These are phyloP conservation scores for fruit fly (Drosophila melanogaster) DNA, from an alignment of 1,140 invertebrate genomes.

Conservation along the genomic window DNA sequence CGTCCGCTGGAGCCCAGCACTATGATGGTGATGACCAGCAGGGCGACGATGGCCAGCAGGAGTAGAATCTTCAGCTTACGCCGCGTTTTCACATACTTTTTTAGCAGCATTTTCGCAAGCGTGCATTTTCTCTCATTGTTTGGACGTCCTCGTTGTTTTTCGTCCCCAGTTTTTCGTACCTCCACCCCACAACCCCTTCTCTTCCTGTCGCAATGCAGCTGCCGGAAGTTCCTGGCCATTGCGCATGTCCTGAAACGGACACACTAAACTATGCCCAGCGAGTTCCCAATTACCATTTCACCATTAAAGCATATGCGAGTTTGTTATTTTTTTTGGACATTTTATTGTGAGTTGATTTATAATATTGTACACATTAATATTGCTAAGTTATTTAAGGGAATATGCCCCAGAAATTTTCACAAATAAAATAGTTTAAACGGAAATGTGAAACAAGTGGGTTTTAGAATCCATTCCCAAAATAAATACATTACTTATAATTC, in stretches of 20 bases:
- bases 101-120: constrained; percentile 76
- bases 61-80: constrained; percentile 81
- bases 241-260: constrained; percentile 77
- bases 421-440: not conserved
- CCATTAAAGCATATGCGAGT: not conserved
- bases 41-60: constrained; percentile 68
- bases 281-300: constrained; percentile 22
- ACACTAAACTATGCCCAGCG: constrained; percentile 37
- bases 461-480: constrained; percentile 4
- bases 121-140: constrained; percentile 69
- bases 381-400: not conserved
- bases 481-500: not conserved
- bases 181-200: constrained; percentile 7
- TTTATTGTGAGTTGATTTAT: not conserved
- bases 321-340: not conserved
- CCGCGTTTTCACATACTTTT: constrained; percentile 83
- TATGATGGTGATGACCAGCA: constrained; percentile 76
- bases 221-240: constrained; percentile 66
- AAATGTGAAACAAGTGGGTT: not conserved
- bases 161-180: constrained; percentile 36
- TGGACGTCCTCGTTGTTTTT: constrained; percentile 28
- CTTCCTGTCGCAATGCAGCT: constrained; percentile 28
- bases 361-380: not conserved
- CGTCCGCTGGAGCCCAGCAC: constrained; percentile 60
- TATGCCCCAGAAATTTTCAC: not conserved